These are phyloP conservation scores for Mixornis gularis DNA, from an alignment of 2,113 vertebrate species.

Conservation along the genomic window DNA sequence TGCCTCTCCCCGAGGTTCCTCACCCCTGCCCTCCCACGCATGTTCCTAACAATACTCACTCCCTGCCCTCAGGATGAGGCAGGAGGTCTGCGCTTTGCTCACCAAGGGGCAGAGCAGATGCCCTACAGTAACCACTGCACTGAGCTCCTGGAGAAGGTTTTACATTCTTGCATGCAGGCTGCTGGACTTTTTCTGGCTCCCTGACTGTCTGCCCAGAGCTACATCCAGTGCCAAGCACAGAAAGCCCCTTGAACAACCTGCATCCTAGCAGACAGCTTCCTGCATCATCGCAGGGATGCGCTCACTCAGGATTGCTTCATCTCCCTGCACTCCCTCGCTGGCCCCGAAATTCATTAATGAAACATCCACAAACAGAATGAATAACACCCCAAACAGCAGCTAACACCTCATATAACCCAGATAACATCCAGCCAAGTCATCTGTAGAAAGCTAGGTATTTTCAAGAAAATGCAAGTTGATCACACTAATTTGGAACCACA, in stretches of 20 bases:
- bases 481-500: neutral
- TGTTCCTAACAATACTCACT: neutral
- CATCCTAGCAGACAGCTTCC: neutral
- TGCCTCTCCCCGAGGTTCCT: neutral
- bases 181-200: neutral
- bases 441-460: neutral
- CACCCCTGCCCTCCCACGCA: neutral
- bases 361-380: neutral
- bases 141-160: neutral
- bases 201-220: neutral
- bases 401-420: neutral
- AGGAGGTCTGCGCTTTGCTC: neutral
- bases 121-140: neutral
- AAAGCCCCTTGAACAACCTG: neutral
- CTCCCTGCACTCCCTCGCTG: neutral
- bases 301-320: constrained; percentile 1
- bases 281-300: rapidly evolving
- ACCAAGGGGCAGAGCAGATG: rapidly evolving
- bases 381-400: neutral
- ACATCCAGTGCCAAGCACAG: neutral
- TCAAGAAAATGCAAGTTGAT: neutral
- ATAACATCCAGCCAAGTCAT: neutral
- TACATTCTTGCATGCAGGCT: neutral
- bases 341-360: neutral
- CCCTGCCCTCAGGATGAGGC: neutral